phyloP scores from a whole-genome alignment of 2,888 invertebrate genomes.

The Drosophila anomalata region DNA sequence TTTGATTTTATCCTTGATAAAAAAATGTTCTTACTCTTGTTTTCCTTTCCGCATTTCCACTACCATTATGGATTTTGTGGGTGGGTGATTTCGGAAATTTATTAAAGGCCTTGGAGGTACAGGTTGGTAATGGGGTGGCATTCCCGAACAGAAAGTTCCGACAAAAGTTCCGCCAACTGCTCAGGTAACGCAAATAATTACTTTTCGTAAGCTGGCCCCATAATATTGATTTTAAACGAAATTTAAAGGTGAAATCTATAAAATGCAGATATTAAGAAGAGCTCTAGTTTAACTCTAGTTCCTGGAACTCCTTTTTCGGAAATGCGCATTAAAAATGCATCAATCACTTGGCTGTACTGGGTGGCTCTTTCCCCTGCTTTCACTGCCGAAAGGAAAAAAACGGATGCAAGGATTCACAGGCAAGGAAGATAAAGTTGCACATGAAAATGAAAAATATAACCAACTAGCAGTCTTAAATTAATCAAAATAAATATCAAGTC shows the following conservation, averaged over 20 bases:
- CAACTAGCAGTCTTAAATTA: slow-evolving; percentile 51
- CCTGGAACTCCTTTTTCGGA: slow-evolving; percentile 37
- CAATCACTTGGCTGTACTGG: slow-evolving; percentile 66
- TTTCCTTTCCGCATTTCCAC: slow-evolving; percentile 24
- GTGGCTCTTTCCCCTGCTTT: slow-evolving; percentile 2
- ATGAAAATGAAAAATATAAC: slow-evolving; percentile 62
- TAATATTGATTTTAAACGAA: background rate
- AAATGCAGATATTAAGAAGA: background rate
- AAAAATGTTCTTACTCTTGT: slow-evolving; percentile 34
- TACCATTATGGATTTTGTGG: slow-evolving; percentile 48
- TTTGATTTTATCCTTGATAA: slow-evolving; percentile 74
- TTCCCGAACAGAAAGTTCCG: background rate
- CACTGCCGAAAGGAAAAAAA: slow-evolving; percentile 25
- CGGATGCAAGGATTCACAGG: slow-evolving; percentile 17
- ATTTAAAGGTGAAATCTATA: background rate
- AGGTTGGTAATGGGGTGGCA: background rate
- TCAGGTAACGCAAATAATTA: background rate
- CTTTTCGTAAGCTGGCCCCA: background rate
- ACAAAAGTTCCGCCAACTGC: background rate
- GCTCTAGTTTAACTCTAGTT: background rate
- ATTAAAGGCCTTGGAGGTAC: slow-evolving; percentile 16
- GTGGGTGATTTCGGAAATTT: slow-evolving; percentile 46
- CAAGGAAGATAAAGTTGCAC: slow-evolving; percentile 57
- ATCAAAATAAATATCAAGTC: slow-evolving; percentile 56
- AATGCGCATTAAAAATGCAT: slow-evolving; percentile 80